Percentiles rank a stretch among this genome's conserved stretches.
phyloP scores from a whole-genome alignment of 2,797 vertebrate genomes.

The Acipenser transmontanus region DNA sequence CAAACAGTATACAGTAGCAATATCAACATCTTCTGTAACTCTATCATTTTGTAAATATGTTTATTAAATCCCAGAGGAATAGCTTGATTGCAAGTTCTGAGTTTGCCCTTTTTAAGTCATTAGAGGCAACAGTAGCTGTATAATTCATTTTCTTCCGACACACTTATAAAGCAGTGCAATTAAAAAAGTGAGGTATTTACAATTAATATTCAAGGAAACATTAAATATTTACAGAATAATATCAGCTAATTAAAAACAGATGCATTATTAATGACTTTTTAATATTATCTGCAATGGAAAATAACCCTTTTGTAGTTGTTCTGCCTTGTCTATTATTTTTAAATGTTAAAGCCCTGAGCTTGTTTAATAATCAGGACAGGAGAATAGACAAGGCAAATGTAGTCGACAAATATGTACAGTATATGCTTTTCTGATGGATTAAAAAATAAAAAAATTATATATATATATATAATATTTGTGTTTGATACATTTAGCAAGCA shows the following conservation, averaged over 20 bases:
- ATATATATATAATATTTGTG: too few relatives aligned
- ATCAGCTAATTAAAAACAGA: constrained; percentile 51
- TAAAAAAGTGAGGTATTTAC: constrained; percentile 42
- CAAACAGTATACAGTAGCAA: too few relatives aligned
- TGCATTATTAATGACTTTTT: constrained; percentile 57
- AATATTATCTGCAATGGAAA: constrained; percentile 28
- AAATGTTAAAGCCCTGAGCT: constrained; percentile 21
- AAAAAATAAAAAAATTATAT: too few relatives aligned
- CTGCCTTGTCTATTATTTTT: constrained; percentile 11
- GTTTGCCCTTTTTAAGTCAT: not conserved
- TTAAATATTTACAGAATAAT: constrained; percentile 50
- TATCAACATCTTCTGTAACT: too few relatives aligned
- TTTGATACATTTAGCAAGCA: too few relatives aligned
- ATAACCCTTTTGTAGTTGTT: constrained; percentile 23
- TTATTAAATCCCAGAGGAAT: too few relatives aligned
- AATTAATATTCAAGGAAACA: constrained; percentile 45
- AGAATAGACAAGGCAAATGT: too few relatives aligned
- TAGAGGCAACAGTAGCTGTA: not conserved
- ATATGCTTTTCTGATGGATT: too few relatives aligned
- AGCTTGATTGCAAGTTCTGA: not conserved
- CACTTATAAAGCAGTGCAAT: constrained; percentile 35
- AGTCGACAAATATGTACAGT: too few relatives aligned
- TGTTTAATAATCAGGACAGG: not conserved
- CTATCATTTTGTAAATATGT: too few relatives aligned
- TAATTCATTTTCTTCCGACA: not conserved